Evolutionary conservation across 2,113 vertebrate species (phyloP).

Genomic region (Scomber colias): DNA sequence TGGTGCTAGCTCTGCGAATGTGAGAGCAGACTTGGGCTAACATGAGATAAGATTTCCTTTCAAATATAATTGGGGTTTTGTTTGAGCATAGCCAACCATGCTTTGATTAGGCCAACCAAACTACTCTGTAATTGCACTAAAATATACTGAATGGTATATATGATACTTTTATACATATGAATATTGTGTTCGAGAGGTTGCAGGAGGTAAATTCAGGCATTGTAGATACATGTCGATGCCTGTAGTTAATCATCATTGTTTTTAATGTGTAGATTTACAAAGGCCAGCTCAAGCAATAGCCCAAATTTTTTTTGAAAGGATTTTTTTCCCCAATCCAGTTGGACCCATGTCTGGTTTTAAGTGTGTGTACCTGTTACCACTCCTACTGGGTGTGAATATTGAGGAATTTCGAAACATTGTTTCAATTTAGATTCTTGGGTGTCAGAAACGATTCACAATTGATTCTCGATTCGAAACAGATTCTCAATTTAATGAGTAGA

Average conservation of each 20-base stretch:
- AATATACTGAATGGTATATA: not conserved
- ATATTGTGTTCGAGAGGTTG: constrained; percentile 10
- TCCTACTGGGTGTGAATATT: too few relatives aligned
- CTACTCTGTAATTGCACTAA: not conserved
- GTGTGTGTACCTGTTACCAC: constrained; percentile 31
- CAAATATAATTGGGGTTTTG: constrained; percentile 35
- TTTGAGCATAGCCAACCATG: constrained; percentile 30
- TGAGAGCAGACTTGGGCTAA: constrained; percentile 48
- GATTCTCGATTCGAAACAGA: too few relatives aligned
- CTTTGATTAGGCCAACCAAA: not conserved
- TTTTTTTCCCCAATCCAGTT: constrained; percentile 23
- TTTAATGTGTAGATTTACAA: not conserved
- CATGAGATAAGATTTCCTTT: constrained; percentile 53
- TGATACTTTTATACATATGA: constrained; percentile 2
- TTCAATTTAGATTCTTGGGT: too few relatives aligned
- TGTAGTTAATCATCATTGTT: not conserved
- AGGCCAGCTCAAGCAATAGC: constrained; percentile 27
- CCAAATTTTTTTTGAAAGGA: constrained; percentile 35
- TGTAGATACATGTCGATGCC: not conserved
- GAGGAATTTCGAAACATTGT: too few relatives aligned
- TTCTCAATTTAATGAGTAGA: too few relatives aligned
- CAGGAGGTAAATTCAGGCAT: not conserved
- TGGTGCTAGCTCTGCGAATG: constrained; percentile 36
- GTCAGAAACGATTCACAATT: too few relatives aligned
- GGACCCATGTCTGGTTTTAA: constrained; percentile 42